Base-by-base conservation (phyloP, 2,797 vertebrate genomes). In the Gymnodraco acuticeps region DNA sequence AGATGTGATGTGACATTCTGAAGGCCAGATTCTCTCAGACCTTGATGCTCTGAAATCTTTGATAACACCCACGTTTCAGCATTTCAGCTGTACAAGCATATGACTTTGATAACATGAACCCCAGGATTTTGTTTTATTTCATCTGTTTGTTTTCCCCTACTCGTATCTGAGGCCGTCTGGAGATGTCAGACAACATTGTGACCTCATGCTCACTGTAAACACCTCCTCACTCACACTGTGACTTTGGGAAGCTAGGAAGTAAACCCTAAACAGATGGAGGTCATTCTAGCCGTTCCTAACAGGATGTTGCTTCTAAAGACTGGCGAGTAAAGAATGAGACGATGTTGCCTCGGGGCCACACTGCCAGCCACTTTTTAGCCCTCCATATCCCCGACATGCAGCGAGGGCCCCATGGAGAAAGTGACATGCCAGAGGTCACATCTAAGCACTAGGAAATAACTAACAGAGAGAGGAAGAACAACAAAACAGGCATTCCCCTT, bases 371-470 rank as follows among this genome's bases (percentile, higher is more conserved):
- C 70, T 64, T 77, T 50, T 50, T 69, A 60, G 81, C 60, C 80
- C 65, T 73, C 50, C 23, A 38, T 48, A 81, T 79, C 51, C 38
- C 42, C 5, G 12, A 62, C 64, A 46, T 50, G 45, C 61, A 83
- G 82, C 68, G 52, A 19, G 48, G 60, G 73, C 65, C 80, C 68
- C 65, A 38, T 1, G 47, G 82, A 84, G 72, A 85, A 73, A 71
- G 85, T 31, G 55, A 71, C 80, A 62, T 48, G 80, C 89, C 85
- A 77, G 64, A 86, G 85, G 84, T 85, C 83, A 81, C 81, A 86
- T 78, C 88, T 77, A 75, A 85, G 75, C 70, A 59, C 77, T 76
- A 65, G 86, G 90, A 89, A 90, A 90, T 87, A 86, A 91, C 83
- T 67, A 84, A 77, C 78, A 75, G 69, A 79, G 75, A 80, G 80